Base-by-base conservation (phyloP, 2,113 vertebrate species). In the Podilymbus podiceps region DNA sequence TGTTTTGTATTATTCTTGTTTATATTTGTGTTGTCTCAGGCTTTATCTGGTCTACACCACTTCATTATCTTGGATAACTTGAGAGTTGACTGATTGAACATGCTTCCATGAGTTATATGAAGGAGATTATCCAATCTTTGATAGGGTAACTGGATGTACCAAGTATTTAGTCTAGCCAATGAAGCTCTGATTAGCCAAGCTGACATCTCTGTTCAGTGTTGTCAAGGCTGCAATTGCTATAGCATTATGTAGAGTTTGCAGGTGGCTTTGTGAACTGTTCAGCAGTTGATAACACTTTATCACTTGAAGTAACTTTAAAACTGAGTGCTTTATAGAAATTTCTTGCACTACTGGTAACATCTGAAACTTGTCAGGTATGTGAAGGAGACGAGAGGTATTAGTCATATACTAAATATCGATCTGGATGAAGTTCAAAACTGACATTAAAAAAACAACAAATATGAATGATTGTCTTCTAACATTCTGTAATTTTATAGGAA, bases 401-500 rank as follows among this genome's bases (percentile, higher is more conserved):
- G 40, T 24, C 16, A 2, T 22, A 5, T 4, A 9, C 42, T 78
- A 42, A 23, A 60, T 53, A 35, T 4, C 6, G 0, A 16, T 27
- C 16, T 2, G 12, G n/a, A 14, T 66, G 40, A 49, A 62, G 53
- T 53, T 55, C 16, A 82, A 69, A 95, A 64, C 12, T 53, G 46
- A 10, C 60, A 42, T 33, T 12, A 47, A 72, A 67, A n/a, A 15
- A 15, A 2, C 8, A 55, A 17, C 15, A 55, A 42, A 49, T 44
- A 12, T 3, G 5, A 33, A 25, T 44, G 0, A 59, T 12, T 27
- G 58, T 72, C 31, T 20, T n/a, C 21, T 69, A 53, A 63, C 12
- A 0, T 18, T 89, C 31, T 78, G 20, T 78, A 11, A 79, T 90
- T 50, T 77, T 66, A 12, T 97, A 99, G 99, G 98, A 99, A 99